phyloP scores from a whole-genome alignment of 2,113 vertebrate genomes.

The Engraulis encrasicolus region DNA sequence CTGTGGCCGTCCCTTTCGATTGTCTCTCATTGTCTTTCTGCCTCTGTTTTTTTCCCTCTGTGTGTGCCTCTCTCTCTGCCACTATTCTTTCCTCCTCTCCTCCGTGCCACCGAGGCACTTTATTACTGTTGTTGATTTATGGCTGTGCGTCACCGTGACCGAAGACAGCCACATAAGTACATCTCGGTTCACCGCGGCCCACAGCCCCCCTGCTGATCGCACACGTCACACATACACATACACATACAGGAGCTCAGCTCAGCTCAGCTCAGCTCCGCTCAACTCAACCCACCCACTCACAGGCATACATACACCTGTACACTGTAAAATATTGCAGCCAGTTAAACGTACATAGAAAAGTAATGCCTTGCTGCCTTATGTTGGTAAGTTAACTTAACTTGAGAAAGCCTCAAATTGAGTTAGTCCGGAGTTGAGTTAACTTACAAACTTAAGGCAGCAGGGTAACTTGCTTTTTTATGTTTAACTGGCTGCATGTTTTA shows the following conservation, averaged over 20 bases:
- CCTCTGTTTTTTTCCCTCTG: neutral
- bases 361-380: no score
- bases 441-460: no score
- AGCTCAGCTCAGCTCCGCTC: no score
- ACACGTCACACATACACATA: neutral
- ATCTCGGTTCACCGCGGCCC: neutral
- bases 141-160: neutral
- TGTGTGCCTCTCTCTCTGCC: no score
- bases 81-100: neutral
- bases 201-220: neutral
- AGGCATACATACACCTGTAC: neutral
- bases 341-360: no score
- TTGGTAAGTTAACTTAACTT: no score
- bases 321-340: no score
- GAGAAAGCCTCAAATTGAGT: no score
- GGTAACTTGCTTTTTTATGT: no score
- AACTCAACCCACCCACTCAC: neutral
- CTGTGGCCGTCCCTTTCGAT: constrained; percentile 16
- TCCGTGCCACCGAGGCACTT: constrained; percentile 21
- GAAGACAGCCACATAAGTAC: no score
- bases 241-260: neutral
- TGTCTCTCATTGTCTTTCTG: neutral
- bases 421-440: no score
- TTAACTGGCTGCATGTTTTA: no score
- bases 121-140: constrained; percentile 24